Evolutionary conservation across 2,113 vertebrate genomes (phyloP), one percentile per base, ranked within the genome.

Genomic region (Phyllostomus discolor): DNA sequence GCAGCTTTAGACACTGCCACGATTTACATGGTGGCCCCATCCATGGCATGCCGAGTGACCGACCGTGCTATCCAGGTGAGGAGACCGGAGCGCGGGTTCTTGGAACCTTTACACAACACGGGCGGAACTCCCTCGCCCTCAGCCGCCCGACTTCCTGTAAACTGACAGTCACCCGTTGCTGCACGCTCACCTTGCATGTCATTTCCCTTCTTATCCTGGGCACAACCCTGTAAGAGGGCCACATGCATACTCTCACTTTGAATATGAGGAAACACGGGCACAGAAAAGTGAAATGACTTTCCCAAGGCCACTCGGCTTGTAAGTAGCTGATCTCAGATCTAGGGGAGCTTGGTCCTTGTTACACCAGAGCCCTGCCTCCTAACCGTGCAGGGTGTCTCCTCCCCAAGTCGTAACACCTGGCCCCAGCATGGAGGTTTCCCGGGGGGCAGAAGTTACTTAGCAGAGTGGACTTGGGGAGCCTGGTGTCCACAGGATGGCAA

Each of bases 41-140:
- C 48, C n/a, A 95, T 97, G 98, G 97, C 98, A 4, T 90, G 72
- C 48, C 89, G 33, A 15, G 98, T 98, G 15, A 5, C 96, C 24
- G 98, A 98, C 81, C 97, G 94, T 1, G 96, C 97, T 0, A 96
- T 98, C 84, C 98, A 97, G 98, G 98, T 98, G 97, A 98, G 98
- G 73, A 69, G 73, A 6, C 14, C 9, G 1, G 2, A 11, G 2
- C 1, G 1, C 48, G 16, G 17, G 33, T 50, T 46, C 7, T 90
- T 9, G 14, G 62, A 79, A 54, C 59, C 10, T 10, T 15, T 4
- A 79, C 67, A 57, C 67, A 57, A n/a, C 57, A 66, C 46, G 16
- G 14, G 38, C 43, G 35, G 4, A 38, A 24, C 20, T 17, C 10
- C 14, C 38, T 26, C 8, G 1, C 17, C 73, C 16, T 66, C 15